phyloP scores from a whole-genome alignment of 2,888 invertebrate genomes.

The Tryphoninae sp. region DNA sequence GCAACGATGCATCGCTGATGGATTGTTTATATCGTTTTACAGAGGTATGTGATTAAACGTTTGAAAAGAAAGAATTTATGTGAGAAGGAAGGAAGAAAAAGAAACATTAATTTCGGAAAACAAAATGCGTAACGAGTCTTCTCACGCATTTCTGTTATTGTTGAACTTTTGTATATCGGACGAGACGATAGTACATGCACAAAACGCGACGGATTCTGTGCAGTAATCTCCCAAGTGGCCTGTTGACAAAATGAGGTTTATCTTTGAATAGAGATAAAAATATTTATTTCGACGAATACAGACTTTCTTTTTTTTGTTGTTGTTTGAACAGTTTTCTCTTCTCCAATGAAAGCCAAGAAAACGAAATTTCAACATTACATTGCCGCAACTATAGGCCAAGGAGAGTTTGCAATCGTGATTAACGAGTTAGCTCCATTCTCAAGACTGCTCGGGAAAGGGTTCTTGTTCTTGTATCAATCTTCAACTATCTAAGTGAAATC shows the following conservation, averaged over 20 bases:
- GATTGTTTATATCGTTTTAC: conserved; percentile 40
- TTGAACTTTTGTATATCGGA: conserved; percentile 37
- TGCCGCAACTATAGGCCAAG: conserved; percentile 52
- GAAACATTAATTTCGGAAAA: background rate
- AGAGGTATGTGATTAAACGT: conserved; percentile 49
- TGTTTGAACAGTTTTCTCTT: conserved; percentile 45
- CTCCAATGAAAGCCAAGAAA: conserved; percentile 27
- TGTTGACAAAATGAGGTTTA: conserved; percentile 40
- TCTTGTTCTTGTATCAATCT: background rate
- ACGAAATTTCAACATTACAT: conserved; percentile 24
- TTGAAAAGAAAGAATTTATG: background rate
- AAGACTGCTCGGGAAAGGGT: background rate
- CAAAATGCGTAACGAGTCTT: conserved; percentile 2
- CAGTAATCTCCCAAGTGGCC: conserved; percentile 2
- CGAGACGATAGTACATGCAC: conserved; percentile 5
- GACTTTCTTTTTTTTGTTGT: conserved; percentile 46
- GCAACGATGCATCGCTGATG: conserved; percentile 38
- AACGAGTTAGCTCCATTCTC: conserved; percentile 4
- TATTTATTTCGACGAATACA: conserved; percentile 67
- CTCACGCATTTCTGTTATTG: conserved; percentile 28
- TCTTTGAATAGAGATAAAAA: conserved; percentile 65
- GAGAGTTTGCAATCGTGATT: conserved; percentile 32
- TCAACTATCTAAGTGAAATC: conserved; percentile 4
- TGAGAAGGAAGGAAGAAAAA: background rate
- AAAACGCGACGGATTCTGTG: background rate